Conservation (phyloP, 2,888 invertebrate species). For the Protodeltote pygarga region DNA sequence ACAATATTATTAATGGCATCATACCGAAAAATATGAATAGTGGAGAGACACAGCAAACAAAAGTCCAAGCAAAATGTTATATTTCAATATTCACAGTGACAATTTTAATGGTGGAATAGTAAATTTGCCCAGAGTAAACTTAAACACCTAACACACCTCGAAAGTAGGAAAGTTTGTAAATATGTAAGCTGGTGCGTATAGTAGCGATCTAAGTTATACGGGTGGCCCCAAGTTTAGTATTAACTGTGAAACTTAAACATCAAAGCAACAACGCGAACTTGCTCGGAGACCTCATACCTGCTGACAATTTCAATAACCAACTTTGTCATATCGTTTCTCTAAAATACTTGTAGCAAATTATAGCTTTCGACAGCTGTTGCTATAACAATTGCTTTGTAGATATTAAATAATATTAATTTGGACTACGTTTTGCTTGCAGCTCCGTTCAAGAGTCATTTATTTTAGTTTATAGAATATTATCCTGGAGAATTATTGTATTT, state of each 20-base stretch:
- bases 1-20: no score
- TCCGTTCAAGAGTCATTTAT: no score
- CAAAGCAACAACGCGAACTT: constrained; percentile 58
- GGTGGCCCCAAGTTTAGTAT: constrained; percentile 55
- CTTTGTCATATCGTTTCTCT: constrained; percentile 54
- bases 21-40: no score
- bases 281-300: constrained; percentile 53
- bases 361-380: constrained; percentile 24
- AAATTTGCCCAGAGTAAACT: constrained; percentile 34
- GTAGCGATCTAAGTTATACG: constrained; percentile 57
- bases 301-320: constrained; percentile 67
- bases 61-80: no score
- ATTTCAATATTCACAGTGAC: no score
- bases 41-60: no score
- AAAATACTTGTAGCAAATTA: constrained; percentile 46
- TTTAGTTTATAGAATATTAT: no score
- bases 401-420: background rate
- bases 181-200: constrained; percentile 52
- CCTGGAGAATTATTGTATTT: background rate
- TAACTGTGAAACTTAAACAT: constrained; percentile 65
- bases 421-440: no score
- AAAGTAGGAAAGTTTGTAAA: constrained; percentile 48
- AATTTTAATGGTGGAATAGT: constrained; percentile 20
- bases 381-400: constrained; percentile 6
- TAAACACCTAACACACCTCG: constrained; percentile 46